Evolutionary conservation across 2,797 vertebrate genomes (phyloP).

Genomic region (Silurus aristotelis): DNA sequence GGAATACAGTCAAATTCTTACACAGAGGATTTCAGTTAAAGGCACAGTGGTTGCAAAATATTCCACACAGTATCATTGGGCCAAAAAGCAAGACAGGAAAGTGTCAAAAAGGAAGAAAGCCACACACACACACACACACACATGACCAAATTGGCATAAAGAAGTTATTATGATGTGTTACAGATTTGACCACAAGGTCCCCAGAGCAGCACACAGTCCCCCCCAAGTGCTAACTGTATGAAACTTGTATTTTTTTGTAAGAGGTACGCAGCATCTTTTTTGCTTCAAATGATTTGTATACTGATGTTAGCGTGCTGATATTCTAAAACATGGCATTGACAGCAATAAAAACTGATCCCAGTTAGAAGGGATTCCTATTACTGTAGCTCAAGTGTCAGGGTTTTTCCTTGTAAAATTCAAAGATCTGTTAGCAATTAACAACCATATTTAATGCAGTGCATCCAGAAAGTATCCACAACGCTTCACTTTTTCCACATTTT

Average conservation of each 20-base stretch:
- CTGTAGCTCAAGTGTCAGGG: neutral
- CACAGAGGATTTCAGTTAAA: neutral
- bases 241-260: neutral
- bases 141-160: neutral
- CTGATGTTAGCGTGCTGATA: neutral
- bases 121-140: too few relatives aligned
- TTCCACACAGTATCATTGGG: too few relatives aligned
- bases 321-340: neutral
- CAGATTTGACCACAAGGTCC: neutral
- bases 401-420: neutral
- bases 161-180: neutral
- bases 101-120: neutral
- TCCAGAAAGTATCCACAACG: too few relatives aligned
- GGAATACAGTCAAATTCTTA: neutral
- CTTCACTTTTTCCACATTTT: too few relatives aligned
- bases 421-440: neutral
- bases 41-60: neutral
- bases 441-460: neutral
- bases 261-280: neutral
- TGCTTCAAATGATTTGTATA: neutral
- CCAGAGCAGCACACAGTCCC: neutral
- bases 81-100: neutral
- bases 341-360: neutral
- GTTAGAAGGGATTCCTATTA: too few relatives aligned
- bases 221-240: neutral